phyloP scores from a whole-genome alignment of 1,140 invertebrate species.

The Lepidurus apus region DNA sequence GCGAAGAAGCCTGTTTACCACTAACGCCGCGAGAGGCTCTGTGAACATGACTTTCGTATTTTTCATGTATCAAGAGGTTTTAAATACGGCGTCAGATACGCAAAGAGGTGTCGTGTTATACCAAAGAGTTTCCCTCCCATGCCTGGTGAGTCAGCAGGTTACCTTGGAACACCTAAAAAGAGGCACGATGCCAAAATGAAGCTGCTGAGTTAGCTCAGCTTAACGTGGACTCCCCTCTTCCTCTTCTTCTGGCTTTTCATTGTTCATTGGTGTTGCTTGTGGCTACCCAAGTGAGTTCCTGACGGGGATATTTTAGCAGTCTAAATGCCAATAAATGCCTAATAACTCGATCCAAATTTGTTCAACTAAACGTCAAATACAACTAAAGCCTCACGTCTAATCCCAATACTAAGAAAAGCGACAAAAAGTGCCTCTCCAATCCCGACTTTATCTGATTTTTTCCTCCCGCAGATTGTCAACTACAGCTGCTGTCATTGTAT shows the following conservation, averaged over 20 bases:
- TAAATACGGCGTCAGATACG: background rate
- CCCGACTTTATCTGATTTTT: background rate
- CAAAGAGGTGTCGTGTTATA: background rate
- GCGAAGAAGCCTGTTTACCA: background rate
- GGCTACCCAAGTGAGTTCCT: background rate
- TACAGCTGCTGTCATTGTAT: background rate
- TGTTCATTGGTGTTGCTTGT: background rate
- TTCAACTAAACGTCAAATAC: background rate
- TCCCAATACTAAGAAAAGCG: background rate
- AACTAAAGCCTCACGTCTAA: background rate
- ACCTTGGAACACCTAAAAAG: constrained; percentile 7
- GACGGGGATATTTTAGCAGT: too few species aligned
- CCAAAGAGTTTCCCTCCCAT: background rate
- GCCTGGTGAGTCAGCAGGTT: constrained; percentile 2
- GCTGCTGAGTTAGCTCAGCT: background rate
- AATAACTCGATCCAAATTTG: background rate
- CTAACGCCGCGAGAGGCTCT: background rate
- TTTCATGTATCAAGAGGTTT: background rate
- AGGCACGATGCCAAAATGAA: background rate
- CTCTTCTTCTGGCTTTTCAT: background rate
- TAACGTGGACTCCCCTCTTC: background rate
- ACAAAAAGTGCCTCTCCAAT: background rate
- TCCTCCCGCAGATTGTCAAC: background rate
- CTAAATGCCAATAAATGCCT: too few species aligned
- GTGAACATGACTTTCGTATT: too few species aligned